phyloP scores from a whole-genome alignment of 2,113 vertebrate genomes.

The Tenrec ecaudatus region DNA sequence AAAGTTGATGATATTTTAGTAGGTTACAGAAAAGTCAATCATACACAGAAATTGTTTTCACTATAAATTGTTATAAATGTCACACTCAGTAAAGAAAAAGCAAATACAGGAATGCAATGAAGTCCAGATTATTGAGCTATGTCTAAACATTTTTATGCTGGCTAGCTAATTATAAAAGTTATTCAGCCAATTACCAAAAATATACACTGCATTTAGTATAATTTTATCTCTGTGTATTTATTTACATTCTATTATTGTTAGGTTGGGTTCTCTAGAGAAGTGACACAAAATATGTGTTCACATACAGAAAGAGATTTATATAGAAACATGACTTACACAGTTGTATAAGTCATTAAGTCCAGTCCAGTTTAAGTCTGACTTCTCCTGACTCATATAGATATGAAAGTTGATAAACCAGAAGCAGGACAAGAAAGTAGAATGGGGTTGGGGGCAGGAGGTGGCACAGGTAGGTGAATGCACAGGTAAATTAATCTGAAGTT shows the following conservation, averaged over 20 bases:
- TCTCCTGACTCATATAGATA: no score
- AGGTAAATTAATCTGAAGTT: no score
- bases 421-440: no score
- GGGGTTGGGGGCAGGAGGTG: no score
- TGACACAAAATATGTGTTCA: no score
- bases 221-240: constrained; percentile 28
- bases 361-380: no score
- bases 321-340: no score
- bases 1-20: neutral
- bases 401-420: no score
- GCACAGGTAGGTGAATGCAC: no score
- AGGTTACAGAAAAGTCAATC: constrained; percentile 45
- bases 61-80: neutral
- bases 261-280: no score
- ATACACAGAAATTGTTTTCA: constrained; percentile 15
- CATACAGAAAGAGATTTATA: no score
- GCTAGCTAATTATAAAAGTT: constrained; percentile 24
- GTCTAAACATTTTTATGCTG: constrained; percentile 7
- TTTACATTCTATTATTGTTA: neutral
- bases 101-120: neutral
- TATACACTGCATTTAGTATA: constrained; percentile 4
- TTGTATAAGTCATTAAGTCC: no score
- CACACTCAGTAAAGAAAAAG: neutral
- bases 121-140: neutral
- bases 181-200: constrained; percentile 33